phyloP scores from a whole-genome alignment of 64 coral and sea anemone genomes.

The Exaiptasia diaphana region DNA sequence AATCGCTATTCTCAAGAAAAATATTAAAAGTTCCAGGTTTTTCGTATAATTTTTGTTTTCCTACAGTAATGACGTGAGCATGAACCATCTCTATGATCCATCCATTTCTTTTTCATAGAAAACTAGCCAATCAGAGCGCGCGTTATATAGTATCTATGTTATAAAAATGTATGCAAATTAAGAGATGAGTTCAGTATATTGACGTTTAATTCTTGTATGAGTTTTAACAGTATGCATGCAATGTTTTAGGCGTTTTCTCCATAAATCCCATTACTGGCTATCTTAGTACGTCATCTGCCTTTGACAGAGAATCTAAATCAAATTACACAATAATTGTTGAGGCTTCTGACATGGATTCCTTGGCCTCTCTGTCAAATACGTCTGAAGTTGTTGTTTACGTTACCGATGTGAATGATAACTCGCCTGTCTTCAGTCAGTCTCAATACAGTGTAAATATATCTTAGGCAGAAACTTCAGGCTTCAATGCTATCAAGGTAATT shows the following conservation, averaged over 20 bases:
- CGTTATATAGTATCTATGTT: too few relatives aligned
- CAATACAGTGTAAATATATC: not conserved
- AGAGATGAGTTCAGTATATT: too few relatives aligned
- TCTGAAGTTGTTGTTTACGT: not conserved
- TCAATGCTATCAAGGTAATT: constrained; percentile 2
- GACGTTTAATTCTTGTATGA: too few relatives aligned
- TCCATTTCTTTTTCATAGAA: too few relatives aligned
- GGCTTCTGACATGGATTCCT: not conserved
- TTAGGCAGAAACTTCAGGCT: not conserved
- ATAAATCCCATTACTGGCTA: constrained; percentile 26
- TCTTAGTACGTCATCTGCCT: not conserved
- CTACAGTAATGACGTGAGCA: too few relatives aligned
- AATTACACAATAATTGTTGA: constrained; percentile 22
- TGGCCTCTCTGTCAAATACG: not conserved
- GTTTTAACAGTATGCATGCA: too few relatives aligned
- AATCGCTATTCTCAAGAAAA: too few relatives aligned
- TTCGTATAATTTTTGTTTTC: too few relatives aligned
- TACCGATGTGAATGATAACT: constrained; percentile 18
- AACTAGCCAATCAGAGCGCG: too few relatives aligned
- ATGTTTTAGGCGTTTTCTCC: not conserved
- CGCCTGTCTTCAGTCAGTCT: not conserved
- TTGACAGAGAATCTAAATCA: constrained; percentile 32
- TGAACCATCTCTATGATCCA: too few relatives aligned
- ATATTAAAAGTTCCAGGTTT: too few relatives aligned
- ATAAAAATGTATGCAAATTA: too few relatives aligned